These are phyloP conservation scores for Penaeus monodon DNA, from an alignment of 2,888 invertebrate species.

Conservation along the genomic window DNA sequence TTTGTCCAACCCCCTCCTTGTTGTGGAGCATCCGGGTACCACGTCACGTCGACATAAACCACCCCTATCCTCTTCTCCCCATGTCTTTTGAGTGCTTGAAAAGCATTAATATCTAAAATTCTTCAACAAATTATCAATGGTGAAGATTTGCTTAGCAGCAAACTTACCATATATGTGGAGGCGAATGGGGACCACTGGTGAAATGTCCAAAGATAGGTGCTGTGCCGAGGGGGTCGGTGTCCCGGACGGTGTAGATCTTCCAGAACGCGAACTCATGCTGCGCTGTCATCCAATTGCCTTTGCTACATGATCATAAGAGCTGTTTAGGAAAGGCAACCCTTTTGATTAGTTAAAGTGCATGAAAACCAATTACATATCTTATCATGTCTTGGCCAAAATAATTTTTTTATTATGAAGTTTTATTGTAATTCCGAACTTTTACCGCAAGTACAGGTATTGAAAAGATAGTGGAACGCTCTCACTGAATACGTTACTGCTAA, in stretches of 20 bases:
- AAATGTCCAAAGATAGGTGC: slow-evolving; percentile 5
- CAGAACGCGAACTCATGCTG: not conserved
- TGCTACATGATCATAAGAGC: not conserved
- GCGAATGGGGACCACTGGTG: not conserved
- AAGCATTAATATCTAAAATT: not conserved
- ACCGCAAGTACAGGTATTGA: too few relatives aligned
- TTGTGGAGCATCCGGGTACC: too few relatives aligned
- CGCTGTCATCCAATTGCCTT: not conserved
- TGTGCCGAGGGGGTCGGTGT: not conserved
- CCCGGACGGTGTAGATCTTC: not conserved
- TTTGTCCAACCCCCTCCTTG: slow-evolving; percentile 21
- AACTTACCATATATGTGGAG: not conserved
- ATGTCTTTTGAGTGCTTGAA: not conserved
- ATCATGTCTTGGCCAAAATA: too few relatives aligned
- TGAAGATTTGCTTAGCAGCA: slow-evolving; percentile 3
- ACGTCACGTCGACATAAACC: slow-evolving; percentile 23
- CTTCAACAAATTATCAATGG: not conserved
- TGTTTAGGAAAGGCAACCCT: not conserved
- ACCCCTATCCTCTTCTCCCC: slow-evolving; percentile 22
- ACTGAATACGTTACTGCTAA: too few relatives aligned
- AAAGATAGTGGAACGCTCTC: too few relatives aligned
- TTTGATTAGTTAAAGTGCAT: not conserved
- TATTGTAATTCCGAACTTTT: too few relatives aligned
- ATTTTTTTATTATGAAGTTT: too few relatives aligned
- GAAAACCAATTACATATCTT: not conserved